phyloP scores from a whole-genome alignment of 92 coral and sea anemone genomes.

The Phenganax stokvisi region DNA sequence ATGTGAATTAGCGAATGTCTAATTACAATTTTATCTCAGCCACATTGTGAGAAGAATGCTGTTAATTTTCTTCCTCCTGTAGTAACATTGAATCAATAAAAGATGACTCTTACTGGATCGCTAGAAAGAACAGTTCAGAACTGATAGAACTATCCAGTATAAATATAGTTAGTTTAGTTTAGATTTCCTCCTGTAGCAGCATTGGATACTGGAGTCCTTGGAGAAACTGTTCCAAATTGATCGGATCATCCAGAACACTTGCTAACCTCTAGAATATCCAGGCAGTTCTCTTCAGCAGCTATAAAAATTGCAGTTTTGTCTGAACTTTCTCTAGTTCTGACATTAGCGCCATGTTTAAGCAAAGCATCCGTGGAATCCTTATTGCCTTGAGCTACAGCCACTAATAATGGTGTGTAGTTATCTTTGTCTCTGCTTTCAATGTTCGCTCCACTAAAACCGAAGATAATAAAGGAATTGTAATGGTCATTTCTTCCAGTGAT shows the following conservation, averaged over 20 bases:
- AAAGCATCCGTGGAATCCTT: slow-evolving; percentile 48
- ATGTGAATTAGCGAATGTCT: too few species aligned
- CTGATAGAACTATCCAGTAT: too few species aligned
- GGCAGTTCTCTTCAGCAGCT: slow-evolving; percentile 89
- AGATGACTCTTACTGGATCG: too few species aligned
- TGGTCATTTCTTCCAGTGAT: background rate
- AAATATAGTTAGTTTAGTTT: too few species aligned
- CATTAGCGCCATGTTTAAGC: slow-evolving; percentile 59
- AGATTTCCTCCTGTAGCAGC: too few species aligned
- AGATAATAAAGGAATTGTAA: background rate
- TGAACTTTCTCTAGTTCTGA: slow-evolving; percentile 55
- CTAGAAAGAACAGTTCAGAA: too few species aligned
- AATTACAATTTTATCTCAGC: too few species aligned
- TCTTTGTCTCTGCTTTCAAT: slow-evolving; percentile 85
- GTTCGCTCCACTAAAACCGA: slow-evolving; percentile 69
- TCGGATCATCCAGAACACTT: background rate
- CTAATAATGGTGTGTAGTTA: slow-evolving; percentile 72
- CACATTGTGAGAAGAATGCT: too few species aligned
- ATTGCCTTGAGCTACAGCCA: slow-evolving; percentile 73
- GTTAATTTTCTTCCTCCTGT: too few species aligned
- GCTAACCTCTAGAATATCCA: slow-evolving; percentile 61
- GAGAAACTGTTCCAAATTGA: too few species aligned
- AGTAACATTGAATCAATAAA: too few species aligned
- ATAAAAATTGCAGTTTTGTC: slow-evolving; percentile 76
- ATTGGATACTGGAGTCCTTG: too few species aligned